Base-by-base conservation (phyloP, 2,113 vertebrate genomes). In the Thunnus maccoyii region DNA sequence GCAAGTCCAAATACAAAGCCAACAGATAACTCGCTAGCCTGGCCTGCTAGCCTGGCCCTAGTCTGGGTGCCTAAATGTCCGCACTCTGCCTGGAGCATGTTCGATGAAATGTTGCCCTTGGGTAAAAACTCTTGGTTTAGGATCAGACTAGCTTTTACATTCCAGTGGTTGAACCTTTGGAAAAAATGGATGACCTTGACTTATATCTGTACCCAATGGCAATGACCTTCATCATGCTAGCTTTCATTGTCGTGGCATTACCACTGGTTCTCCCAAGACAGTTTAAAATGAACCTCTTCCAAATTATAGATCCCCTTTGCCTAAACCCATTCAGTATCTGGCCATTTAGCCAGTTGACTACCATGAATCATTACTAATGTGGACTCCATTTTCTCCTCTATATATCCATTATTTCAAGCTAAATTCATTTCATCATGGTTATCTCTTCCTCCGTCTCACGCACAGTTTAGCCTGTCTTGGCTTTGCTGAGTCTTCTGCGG, bases 1-100 rank as follows among this genome's bases (percentile, higher is more conserved):
- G 92, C 92, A 93, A 94, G 91, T 98, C 98, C 86, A 98, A 97
- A 90, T 99, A 98, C 88, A 99, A 97, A 92, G 95, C 96, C 80
- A 97, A 97, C 78, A 94, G 96, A 97, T 97, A 96, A 94, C 79
- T 94, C 83, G 66, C 83, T 73, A 36, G 30, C 71, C 25, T 44
- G 2, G 48, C 80, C 66, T 64, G 68, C 68, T 13, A 60, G 36
- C 36, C 36, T 41, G 36, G 36, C 36, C 36, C 36, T 41, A 9
- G 36, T 41, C 84, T 66, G 74, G 76, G 50, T 56, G 41, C 71
- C 54, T 1, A 50, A 65, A 82, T 14, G 56, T 46, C 48, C 22
- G 32, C 82, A 27, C 72, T 71, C 57, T 80, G 82, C 55, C 17
- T 36, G 8, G 56, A 80, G 87, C 86, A 79, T 86, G 84, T 9